Evolutionary conservation across 2,888 invertebrate species (phyloP).

Genomic region (Agonopterix alstromeriana): DNA sequence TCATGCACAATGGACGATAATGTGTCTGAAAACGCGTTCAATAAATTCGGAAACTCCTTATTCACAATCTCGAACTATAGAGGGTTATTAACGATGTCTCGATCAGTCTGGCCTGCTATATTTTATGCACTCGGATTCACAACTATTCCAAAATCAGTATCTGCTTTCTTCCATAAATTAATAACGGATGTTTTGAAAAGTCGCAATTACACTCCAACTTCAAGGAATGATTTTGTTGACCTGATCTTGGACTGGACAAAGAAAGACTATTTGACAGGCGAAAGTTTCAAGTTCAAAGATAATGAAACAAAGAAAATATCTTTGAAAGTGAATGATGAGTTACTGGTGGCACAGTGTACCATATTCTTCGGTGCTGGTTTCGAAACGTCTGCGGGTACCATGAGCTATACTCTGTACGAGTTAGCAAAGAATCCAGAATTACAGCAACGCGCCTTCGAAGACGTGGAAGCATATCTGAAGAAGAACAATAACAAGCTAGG

Average conservation of each 20-base stretch:
- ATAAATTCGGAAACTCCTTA: constrained; percentile 20
- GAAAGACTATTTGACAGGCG: constrained; percentile 22
- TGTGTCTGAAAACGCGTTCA: constrained; percentile 23
- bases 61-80: constrained; percentile 15
- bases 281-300: constrained; percentile 16
- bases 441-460: constrained; percentile 26
- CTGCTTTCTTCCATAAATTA: constrained; percentile 18
- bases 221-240: constrained; percentile 20
- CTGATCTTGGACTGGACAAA: constrained; percentile 16
- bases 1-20: constrained; percentile 9
- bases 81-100: constrained; percentile 14
- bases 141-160: constrained; percentile 20
- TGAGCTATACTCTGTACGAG: constrained; percentile 33
- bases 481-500: constrained; percentile 9
- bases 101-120: constrained; percentile 28
- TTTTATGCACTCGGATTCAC: constrained; percentile 27
- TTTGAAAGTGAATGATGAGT: constrained; percentile 40
- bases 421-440: constrained; percentile 31
- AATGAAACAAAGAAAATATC: background rate
- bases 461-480: constrained; percentile 31
- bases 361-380: constrained; percentile 57
- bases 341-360: constrained; percentile 70
- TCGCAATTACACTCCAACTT: constrained; percentile 12
- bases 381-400: constrained; percentile 38
- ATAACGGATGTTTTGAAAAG: constrained; percentile 13